A percentile compares a stretch with the other conserved stretches of the same genome.
Conservation (phyloP, 2,797 vertebrate species). For the Rhynchotus rufescens region DNA sequence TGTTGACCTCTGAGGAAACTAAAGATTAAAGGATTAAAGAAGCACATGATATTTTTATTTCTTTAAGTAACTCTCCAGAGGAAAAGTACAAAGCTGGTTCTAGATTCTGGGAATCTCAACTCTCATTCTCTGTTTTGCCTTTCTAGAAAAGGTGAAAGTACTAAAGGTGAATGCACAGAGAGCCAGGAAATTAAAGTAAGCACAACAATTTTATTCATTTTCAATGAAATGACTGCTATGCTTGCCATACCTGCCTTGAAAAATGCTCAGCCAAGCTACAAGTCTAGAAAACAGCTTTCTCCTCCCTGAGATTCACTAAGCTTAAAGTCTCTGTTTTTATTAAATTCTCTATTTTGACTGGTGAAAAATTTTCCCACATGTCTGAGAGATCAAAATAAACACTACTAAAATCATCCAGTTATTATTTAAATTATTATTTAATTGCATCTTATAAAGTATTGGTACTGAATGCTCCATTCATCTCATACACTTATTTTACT, state of each 20-base stretch:
- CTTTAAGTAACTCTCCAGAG: neutral
- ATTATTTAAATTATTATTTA: slow-evolving; percentile 32
- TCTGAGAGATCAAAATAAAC: slow-evolving; percentile 38
- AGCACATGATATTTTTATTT: neutral
- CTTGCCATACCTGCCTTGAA: neutral
- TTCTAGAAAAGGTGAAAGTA: neutral
- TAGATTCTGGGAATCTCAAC: neutral
- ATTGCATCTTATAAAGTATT: neutral
- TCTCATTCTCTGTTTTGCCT: neutral
- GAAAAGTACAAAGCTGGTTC: neutral
- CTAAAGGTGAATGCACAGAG: neutral
- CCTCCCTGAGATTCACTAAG: neutral
- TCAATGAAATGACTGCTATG: neutral
- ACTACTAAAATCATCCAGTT: neutral
- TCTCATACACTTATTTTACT: neutral
- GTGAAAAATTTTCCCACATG: neutral
- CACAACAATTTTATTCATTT: neutral
- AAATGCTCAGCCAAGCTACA: neutral
- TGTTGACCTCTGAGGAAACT: neutral
- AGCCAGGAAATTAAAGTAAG: neutral
- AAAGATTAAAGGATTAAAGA: neutral
- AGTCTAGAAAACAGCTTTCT: neutral
- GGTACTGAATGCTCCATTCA: slow-evolving; percentile 23
- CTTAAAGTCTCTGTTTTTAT: neutral
- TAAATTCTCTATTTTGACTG: neutral